A percentile compares a stretch with the other conserved stretches of the same genome.
phyloP scores from a whole-genome alignment of 2,888 invertebrate species.

The Cheilosia pagana region DNA sequence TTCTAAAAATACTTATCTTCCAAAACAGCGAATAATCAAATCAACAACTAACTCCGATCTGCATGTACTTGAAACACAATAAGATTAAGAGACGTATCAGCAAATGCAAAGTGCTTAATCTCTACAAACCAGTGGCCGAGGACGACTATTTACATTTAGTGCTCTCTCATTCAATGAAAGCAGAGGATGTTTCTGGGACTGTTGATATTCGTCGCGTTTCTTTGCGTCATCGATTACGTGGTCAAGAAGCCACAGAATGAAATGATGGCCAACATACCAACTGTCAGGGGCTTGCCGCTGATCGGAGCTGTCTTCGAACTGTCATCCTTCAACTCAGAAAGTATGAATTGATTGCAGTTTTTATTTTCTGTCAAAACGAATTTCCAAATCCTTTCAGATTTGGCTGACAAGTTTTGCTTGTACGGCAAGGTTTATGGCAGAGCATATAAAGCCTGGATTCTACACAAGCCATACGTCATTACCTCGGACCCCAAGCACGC shows the following conservation, averaged over 20 bases:
- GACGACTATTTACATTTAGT: not conserved
- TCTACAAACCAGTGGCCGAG: not conserved
- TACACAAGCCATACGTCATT: conserved; percentile 76
- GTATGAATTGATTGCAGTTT: conserved; percentile 63
- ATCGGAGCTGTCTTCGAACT: conserved; percentile 78
- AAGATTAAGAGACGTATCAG: no score
- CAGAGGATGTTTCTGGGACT: conserved; percentile 50
- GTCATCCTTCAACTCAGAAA: conserved; percentile 79
- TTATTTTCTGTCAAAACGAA: not conserved
- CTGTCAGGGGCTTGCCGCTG: conserved; percentile 79
- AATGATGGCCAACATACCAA: conserved; percentile 77
- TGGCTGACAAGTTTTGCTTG: conserved; percentile 77
- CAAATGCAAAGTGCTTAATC: not conserved
- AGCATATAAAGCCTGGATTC: conserved; percentile 77
- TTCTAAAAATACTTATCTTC: no score
- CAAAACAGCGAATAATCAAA: no score
- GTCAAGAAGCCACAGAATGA: conserved; percentile 57
- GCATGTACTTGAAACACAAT: no score
- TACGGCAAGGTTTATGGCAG: conserved; percentile 78
- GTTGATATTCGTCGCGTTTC: conserved; percentile 47
- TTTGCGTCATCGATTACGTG: conserved; percentile 57
- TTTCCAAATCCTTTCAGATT: conserved; percentile 71
- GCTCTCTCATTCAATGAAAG: not conserved
- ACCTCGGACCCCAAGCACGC: conserved; percentile 79
- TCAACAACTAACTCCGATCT: no score